Percentiles rank a stretch among this genome's conserved stretches.
Conservation (phyloP, 2,113 vertebrate genomes). For the Pongo abelii region DNA sequence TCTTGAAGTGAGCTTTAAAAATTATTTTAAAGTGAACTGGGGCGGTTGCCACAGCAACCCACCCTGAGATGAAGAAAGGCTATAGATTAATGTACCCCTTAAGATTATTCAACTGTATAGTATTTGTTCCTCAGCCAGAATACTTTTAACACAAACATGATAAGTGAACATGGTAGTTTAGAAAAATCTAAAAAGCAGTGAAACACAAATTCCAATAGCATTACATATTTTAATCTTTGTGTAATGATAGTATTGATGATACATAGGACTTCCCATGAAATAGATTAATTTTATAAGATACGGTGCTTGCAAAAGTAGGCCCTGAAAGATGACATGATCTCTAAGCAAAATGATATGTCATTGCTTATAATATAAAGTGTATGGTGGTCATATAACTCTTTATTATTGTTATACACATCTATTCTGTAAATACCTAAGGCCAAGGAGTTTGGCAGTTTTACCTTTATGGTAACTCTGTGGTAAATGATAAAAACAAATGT, state of each 20-base stretch:
- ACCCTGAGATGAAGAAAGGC: slow-evolving; percentile 87
- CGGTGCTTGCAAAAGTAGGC: slow-evolving; percentile 66
- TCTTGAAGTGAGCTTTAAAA: slow-evolving; percentile 88
- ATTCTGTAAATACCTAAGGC: slow-evolving; percentile 55
- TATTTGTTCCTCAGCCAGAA: slow-evolving; percentile 85
- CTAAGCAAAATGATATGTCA: slow-evolving; percentile 71
- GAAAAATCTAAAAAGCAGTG: slow-evolving; percentile 76
- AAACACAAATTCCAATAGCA: slow-evolving; percentile 70
- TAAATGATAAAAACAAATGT: slow-evolving; percentile 70
- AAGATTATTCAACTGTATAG: slow-evolving; percentile 85
- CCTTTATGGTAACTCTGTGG: slow-evolving; percentile 71
- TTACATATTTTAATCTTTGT: slow-evolving; percentile 68
- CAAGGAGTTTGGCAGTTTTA: slow-evolving; percentile 57
- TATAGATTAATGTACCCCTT: slow-evolving; percentile 89
- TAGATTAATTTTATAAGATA: slow-evolving; percentile 67
- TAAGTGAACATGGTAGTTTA: slow-evolving; percentile 80
- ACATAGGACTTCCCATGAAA: slow-evolving; percentile 55
- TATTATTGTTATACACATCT: slow-evolving; percentile 34
- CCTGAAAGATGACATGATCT: slow-evolving; percentile 58
- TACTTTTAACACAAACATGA: slow-evolving; percentile 82
- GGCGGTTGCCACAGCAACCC: slow-evolving; percentile 89
- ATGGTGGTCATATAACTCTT: slow-evolving; percentile 56
- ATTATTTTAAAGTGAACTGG: slow-evolving; percentile 88
- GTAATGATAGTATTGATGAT: slow-evolving; percentile 40
- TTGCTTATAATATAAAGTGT: slow-evolving; percentile 61